phyloP scores from a whole-genome alignment of 2,113 vertebrate species.

The Oncorhynchus gorbuscha region DNA sequence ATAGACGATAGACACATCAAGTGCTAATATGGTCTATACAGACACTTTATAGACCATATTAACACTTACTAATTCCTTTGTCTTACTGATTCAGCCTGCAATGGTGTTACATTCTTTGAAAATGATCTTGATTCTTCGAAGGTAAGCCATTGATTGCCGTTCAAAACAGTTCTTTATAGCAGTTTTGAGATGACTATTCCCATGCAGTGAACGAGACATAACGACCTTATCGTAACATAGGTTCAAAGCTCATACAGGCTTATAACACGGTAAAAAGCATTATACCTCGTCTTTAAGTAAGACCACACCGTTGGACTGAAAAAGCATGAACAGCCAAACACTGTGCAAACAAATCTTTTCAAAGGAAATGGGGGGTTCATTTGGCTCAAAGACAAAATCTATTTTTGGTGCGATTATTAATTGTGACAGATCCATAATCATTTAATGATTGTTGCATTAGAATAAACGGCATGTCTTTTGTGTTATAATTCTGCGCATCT shows the following conservation, averaged over 20 bases:
- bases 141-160: not conserved
- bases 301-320: not conserved
- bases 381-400: constrained; percentile 67
- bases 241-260: too few species aligned
- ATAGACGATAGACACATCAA: too few species aligned
- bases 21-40: too few species aligned
- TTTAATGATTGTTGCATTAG: constrained; percentile 57
- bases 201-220: not conserved
- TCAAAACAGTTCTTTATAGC: not conserved
- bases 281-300: not conserved
- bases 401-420: constrained; percentile 69
- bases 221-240: too few species aligned
- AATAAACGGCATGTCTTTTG: constrained; percentile 72
- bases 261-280: not conserved
- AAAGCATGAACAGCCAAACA: constrained; percentile 45
- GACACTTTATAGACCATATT: not conserved
- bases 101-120: not conserved
- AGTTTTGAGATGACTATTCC: not conserved
- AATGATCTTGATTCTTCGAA: not conserved
- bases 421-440: constrained; percentile 70
- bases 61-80: not conserved
- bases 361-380: constrained; percentile 56
- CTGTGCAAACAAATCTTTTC: constrained; percentile 65
- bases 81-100: not conserved
- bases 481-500: constrained; percentile 73